These are phyloP conservation scores for Tethea ocularis DNA, from an alignment of 2,888 invertebrate genomes.

Conservation along the genomic window DNA sequence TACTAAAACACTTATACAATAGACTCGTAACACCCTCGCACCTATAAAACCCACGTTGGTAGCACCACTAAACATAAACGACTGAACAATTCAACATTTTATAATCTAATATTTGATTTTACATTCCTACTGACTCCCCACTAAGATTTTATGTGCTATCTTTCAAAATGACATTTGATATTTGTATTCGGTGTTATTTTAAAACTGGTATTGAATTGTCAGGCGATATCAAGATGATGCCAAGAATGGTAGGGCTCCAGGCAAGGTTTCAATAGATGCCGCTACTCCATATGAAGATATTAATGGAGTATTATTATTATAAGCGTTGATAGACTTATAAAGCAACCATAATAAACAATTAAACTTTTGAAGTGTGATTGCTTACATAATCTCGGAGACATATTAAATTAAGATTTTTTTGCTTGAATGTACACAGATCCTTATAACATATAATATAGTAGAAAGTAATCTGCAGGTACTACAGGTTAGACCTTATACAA, in stretches of 20 bases:
- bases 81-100: slow-evolving; percentile 6
- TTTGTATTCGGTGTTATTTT: slow-evolving; percentile 65
- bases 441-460: neutral
- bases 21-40: slow-evolving; percentile 1
- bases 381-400: neutral
- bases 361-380: neutral
- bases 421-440: neutral
- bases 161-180: slow-evolving; percentile 56
- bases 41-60: slow-evolving; percentile 7
- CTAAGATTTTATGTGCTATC: slow-evolving; percentile 58
- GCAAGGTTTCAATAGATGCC: slow-evolving; percentile 57
- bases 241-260: slow-evolving; percentile 29
- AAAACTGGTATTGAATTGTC: slow-evolving; percentile 70
- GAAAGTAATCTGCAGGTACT: neutral
- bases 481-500: neutral
- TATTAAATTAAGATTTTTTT: neutral
- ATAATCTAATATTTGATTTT: slow-evolving; percentile 5
- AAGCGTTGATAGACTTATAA: slow-evolving; percentile 18
- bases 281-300: slow-evolving; percentile 41
- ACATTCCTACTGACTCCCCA: slow-evolving; percentile 32
- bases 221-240: slow-evolving; percentile 53
- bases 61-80: slow-evolving; percentile 8
- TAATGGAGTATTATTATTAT: slow-evolving; percentile 33
- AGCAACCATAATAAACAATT: neutral
- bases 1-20: slow-evolving; percentile 5